Evolutionary conservation across 2,113 vertebrate species (phyloP), one percentile per base, ranked within the genome.

Genomic region (Podarcis raffonei): DNA sequence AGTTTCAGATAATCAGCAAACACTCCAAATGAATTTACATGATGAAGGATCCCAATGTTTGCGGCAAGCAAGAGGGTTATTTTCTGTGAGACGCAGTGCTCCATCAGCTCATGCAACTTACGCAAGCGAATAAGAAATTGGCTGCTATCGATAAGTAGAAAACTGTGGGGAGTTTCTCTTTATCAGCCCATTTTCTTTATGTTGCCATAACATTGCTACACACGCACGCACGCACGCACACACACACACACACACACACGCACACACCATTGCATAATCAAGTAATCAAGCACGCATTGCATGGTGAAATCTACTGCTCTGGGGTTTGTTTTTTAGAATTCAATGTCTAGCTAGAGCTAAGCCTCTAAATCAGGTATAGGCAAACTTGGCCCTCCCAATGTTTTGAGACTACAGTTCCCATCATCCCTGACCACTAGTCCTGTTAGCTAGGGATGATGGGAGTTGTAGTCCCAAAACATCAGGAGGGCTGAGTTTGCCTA

Each of bases 261-360:
- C 48, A 12, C 48, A 53, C 48, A 53, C 9, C 8, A 74, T 37
- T 37, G 3, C 2, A 27, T n/a, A 48, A 30, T 30, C 72, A 89
- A 92, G 37, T 84, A 92, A 90, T 83, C 71, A 90, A 88, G 81
- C 32, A 32, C 22, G 48, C 68, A 86, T 88, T 81, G 83, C 90
- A 59, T 4, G 83, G 75, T 69, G 94, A 91, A 94, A 89, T 7
- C 80, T 68, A 77, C 66, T 90, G 91, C 39, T 91, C 48, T 89
- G 57, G 35, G 83, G 6, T 78, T 30, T 42, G 85, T 84, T 91
- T 93, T 35, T 37, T 69, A 15, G 65, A 92, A 94, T 92, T 94
- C 94, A 90, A 90, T 87, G 90, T 85, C 59, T 87, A 88, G 15
- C 18, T 35, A 89, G 20, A 84, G 37, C 86, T 89, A 94, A 93